Base-by-base conservation (phyloP, 2,888 invertebrate genomes). In the Coleophora flavipennella region DNA sequence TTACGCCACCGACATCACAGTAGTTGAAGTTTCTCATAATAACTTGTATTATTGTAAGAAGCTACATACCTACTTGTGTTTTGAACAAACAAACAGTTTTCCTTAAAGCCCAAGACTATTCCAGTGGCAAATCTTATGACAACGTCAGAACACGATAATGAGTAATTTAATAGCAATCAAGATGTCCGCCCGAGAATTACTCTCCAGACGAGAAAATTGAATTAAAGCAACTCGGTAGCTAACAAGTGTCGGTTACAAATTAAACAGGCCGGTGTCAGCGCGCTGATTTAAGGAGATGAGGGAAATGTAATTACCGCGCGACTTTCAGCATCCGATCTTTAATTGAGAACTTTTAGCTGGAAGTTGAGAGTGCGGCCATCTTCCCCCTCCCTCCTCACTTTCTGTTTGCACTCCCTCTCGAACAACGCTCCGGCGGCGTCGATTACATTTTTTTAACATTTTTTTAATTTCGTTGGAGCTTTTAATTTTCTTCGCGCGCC, bases 191-290 rank as follows among this genome's bases (percentile, higher is more conserved):
- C 55, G 58, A 60, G 65, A 66, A 65, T 67, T 59, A 57, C 54
- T 59, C 51, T 44, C 50, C 55, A 54, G 57, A 64, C 58, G 67
- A 66, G 67, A 66, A 67, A 77, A 79, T 72, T 47, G 67, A 75
- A 77, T 78, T 76, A 74, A 72, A 74, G 67, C 67, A 68, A 72
- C 64, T 60, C 65, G 63, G 68, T 67, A 68, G 73, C 73, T 78
- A 83, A 80, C 76, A 77, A 78, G 79, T 76, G 74, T 81, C 81
- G 75, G 72, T 83, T 83, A 79, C 84, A 83, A 83, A 83, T 83
- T 79, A 83, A 79, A 78, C 77, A 72, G 74, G 59, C 59, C 55
- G 66, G 74, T 78, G 76, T 78, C 77, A 71, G 71, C 62, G 65
- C 57, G 67, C 74, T 73, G 79, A 74, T 74, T 79, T 78, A 79